phyloP scores from a whole-genome alignment of 2,113 vertebrate species.

The Muntiacus reevesi region DNA sequence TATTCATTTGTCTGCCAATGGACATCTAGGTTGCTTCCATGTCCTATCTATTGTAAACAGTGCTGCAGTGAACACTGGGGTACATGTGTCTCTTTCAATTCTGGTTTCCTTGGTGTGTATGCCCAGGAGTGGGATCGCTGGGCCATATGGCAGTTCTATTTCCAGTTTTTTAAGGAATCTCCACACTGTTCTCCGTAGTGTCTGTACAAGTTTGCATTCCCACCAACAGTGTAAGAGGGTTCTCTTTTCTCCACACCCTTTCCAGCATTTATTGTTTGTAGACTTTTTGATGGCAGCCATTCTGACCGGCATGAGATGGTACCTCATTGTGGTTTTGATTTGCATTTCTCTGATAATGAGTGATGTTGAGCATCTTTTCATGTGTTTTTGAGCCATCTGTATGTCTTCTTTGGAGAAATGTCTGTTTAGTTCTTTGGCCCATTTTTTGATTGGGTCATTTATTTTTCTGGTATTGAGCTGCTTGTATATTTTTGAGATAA shows the following conservation, averaged over 20 bases:
- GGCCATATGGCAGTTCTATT: background rate
- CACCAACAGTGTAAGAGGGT: background rate
- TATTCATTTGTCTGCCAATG: no score
- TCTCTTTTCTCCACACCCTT: background rate
- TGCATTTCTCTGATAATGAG: background rate
- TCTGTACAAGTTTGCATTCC: background rate
- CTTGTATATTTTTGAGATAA: background rate
- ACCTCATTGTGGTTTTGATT: background rate
- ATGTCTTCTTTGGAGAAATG: background rate
- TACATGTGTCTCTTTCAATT: background rate
- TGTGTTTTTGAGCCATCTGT: background rate
- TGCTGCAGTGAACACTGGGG: background rate
- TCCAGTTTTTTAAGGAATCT: background rate
- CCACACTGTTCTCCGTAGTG: background rate
- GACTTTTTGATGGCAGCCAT: background rate
- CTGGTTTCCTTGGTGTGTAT: background rate
- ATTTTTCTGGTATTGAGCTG: background rate
- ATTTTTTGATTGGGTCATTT: background rate
- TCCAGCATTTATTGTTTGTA: background rate
- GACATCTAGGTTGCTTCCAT: background rate
- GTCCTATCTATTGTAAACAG: background rate
- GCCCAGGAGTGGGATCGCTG: background rate
- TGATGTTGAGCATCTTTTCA: background rate
- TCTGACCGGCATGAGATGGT: background rate
- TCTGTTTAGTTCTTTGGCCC: background rate